phyloP scores from a whole-genome alignment of 2,797 vertebrate species.

The Schizothorax lantsangensis region DNA sequence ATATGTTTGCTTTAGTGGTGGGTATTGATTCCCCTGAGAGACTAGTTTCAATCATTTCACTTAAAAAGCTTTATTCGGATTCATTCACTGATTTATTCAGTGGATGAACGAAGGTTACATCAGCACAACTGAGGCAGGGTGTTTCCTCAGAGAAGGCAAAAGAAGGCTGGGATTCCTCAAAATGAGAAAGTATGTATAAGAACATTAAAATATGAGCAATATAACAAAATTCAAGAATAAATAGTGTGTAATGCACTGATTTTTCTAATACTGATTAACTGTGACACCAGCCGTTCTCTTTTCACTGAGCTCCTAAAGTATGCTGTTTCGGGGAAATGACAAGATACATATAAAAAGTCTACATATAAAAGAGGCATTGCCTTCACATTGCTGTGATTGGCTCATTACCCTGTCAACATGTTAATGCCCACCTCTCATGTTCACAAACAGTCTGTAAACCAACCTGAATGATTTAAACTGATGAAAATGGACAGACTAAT shows the following conservation, averaged over 20 bases:
- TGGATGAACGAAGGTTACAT: not conserved
- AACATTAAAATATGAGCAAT: not conserved
- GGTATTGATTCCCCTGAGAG: not conserved
- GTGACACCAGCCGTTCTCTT: not conserved
- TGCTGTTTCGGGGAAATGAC: not conserved
- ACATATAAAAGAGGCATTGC: not conserved
- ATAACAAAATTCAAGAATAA: not conserved
- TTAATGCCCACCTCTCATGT: not conserved
- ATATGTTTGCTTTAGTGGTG: not conserved
- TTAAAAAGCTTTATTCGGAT: not conserved
- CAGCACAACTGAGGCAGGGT: not conserved
- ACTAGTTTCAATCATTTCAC: not conserved
- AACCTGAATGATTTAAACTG: not conserved
- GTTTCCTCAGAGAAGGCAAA: not conserved
- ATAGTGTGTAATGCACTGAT: not conserved
- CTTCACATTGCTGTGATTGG: constrained; percentile 1
- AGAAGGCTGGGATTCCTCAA: not conserved
- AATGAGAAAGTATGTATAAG: not conserved
- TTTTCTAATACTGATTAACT: not conserved
- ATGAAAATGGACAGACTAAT: not conserved
- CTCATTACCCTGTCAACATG: not conserved
- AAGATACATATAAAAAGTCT: not conserved
- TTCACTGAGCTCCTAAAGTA: not conserved
- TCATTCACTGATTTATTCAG: not conserved
- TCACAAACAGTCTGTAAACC: not conserved